phyloP scores from a whole-genome alignment of 2,888 invertebrate genomes.

The Disparrhopalites patrizii region DNA sequence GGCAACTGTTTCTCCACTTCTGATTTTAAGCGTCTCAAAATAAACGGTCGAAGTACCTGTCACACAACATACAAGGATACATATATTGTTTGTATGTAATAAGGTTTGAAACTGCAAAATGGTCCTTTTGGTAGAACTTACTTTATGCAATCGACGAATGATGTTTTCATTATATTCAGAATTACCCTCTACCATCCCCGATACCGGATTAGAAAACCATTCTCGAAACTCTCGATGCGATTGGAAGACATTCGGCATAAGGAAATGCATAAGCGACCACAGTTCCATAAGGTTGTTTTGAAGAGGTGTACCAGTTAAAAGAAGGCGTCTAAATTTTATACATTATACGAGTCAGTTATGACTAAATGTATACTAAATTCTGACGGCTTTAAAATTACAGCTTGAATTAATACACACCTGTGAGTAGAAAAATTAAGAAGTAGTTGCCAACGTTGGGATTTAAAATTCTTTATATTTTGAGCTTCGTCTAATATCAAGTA shows the following conservation, averaged over 20 bases:
- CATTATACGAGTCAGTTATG: too few relatives aligned
- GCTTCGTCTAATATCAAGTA: slow-evolving; percentile 97
- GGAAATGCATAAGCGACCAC: slow-evolving; percentile 97
- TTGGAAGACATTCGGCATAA: slow-evolving; percentile 95
- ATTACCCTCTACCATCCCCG: slow-evolving; percentile 91
- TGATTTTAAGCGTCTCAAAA: slow-evolving; percentile 82
- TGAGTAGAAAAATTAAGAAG: slow-evolving; percentile 90
- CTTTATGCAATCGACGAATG: slow-evolving; percentile 84
- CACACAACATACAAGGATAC: slow-evolving; percentile 48
- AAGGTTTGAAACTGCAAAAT: not conserved
- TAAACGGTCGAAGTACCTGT: slow-evolving; percentile 85
- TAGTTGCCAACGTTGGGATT: slow-evolving; percentile 97
- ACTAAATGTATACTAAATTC: too few relatives aligned
- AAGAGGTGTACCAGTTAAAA: slow-evolving; percentile 90
- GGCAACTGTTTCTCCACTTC: slow-evolving; percentile 98
- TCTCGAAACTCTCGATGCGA: slow-evolving; percentile 95
- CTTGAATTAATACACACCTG: slow-evolving; percentile 60
- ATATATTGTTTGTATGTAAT: too few relatives aligned
- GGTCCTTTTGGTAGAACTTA: slow-evolving; percentile 50
- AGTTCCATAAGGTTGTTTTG: slow-evolving; percentile 96
- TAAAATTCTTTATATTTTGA: slow-evolving; percentile 99
- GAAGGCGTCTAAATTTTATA: slow-evolving; percentile 65
- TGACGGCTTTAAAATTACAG: not conserved
- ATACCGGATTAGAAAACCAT: slow-evolving; percentile 97
- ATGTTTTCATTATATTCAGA: slow-evolving; percentile 85